Evolutionary conservation across 2,113 vertebrate species (phyloP).

Genomic region (Ammodytes marinus): DNA sequence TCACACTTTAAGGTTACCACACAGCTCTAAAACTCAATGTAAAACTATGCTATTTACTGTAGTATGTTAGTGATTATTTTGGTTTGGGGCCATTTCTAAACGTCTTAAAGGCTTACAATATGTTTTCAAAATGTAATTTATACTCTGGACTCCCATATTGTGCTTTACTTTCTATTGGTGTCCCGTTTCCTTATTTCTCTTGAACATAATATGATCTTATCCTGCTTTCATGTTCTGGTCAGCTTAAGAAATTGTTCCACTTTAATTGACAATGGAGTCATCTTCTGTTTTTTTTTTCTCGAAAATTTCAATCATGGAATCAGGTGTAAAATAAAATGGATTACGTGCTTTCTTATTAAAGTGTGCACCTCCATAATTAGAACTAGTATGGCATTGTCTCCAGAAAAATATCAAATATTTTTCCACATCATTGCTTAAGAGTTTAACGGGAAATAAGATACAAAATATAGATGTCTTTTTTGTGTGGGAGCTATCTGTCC

Average conservation of each 20-base stretch:
- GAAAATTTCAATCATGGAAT: neutral
- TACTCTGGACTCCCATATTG: neutral
- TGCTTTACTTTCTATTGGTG: neutral
- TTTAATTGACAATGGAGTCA: neutral
- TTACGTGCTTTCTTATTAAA: neutral
- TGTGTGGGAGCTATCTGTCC: neutral
- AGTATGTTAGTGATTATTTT: slow-evolving; percentile 9
- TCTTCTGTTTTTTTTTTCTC: neutral
- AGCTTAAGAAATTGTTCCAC: neutral
- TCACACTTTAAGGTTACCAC: slow-evolving; percentile 54
- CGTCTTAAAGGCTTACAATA: neutral
- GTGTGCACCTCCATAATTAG: neutral
- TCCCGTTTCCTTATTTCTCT: neutral
- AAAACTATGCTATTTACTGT: slow-evolving; percentile 27
- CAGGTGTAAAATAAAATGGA: neutral
- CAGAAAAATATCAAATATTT: neutral
- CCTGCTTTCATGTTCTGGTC: neutral
- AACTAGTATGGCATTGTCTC: neutral
- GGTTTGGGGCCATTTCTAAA: neutral
- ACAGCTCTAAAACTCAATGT: slow-evolving; percentile 47
- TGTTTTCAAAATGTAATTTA: neutral
- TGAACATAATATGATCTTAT: neutral
- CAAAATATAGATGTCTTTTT: neutral
- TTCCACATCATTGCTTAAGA: neutral
- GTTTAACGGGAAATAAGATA: neutral